Base-by-base conservation (phyloP, 1,140 invertebrate genomes). In the Drosophila ercepeae region DNA sequence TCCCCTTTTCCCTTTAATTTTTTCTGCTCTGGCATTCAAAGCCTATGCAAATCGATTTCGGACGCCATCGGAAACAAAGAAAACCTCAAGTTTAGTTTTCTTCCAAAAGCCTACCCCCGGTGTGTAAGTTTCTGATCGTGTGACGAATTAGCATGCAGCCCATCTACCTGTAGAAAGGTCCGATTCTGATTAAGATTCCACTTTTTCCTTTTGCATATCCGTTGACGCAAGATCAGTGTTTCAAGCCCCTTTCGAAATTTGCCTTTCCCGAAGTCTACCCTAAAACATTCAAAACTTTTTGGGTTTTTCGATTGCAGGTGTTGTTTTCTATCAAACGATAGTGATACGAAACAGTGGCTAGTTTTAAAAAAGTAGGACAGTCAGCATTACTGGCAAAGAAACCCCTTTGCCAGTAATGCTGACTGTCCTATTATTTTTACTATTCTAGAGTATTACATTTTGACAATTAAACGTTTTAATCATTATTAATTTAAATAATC, bases 41-140 rank as follows among this genome's bases (percentile, higher is more conserved):
- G 70, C 61, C 72, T 75, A 84, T 84, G 79, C 67, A 86, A 84
- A 84, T 84, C 61, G 29, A 58, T 68, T 64, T 61, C 53, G 57
- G 60, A 81, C 63, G 60, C 64, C 46, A 84, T 84, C 42, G 77
- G 75, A 46, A 76, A 70, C 44, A 57, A 63, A 75, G 67, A 75
- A 74, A 67, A 58, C 36, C 13, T 36, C 14, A 48, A 50, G 39
- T 50, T 83, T 83, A 68, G 59, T 51, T 71, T 39, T 50, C 65
- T 64, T 39, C 29, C 27, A 48, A 64, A 60, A 21, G 42, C 51
- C 52, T 34, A 34, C 21, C 21, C 11, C n/a, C 57, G 34, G 29
- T 64, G 34, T 13, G 11, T 60, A 61, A 42, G 54, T 58, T 68
- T 73, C 32, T 16, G 29, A 11, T 45, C 52, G 41, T 42, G 4